Evolutionary conservation across 2,113 vertebrate species (phyloP), one percentile per base, ranked within the genome.

Genomic region (Xiphophorus hellerii): DNA sequence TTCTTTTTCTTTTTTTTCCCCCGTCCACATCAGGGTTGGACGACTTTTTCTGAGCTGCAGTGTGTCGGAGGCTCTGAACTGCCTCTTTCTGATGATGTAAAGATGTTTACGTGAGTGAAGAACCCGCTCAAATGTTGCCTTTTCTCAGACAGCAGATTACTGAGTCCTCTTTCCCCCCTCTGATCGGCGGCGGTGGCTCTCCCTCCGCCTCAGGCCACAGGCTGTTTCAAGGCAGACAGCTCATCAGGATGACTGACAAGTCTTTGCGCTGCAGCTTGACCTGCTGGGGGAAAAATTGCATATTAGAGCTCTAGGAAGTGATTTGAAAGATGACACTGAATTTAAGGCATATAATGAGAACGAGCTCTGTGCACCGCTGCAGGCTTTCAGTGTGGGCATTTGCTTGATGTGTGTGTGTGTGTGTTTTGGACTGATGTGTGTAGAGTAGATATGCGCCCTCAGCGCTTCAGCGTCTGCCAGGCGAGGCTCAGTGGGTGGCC

Each of bases 201-300:
- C 62, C 83, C 71, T 71, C 17, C 0, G 64, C 86, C 71, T n/a
- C 66, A 4, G 79, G 86, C 77, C n/a, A 71, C 71, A 67, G 69
- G 71, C 66, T 61, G 66, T 69, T 82, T 80, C 62, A 10, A 11
- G 14, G 71, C 88, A 82, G 84, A 73, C 82, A 72, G 83, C 83
- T 90, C 89, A 83, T 88, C 87, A 66, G 67, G 77, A 78, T 86
- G 89, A 92, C 71, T 85, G 89, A 85, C 91, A 87, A 12, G 75
- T 78, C 68, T 62, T 60, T 69, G 12, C 3, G 74, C 78, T 42
- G 65, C 48, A 86, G 42, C 42, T 71, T 71, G 25, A 71, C 58
- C 79, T 65, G 39, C 81, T 73, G 66, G 62, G 28, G 44, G 17
- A 58, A 70, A 86, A 81, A 73, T 28, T 69, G 69, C 74, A 80